Evolutionary conservation across 2,888 invertebrate genomes (phyloP), one percentile per base, ranked within the genome.

Genomic region (Tineola bisselliella): DNA sequence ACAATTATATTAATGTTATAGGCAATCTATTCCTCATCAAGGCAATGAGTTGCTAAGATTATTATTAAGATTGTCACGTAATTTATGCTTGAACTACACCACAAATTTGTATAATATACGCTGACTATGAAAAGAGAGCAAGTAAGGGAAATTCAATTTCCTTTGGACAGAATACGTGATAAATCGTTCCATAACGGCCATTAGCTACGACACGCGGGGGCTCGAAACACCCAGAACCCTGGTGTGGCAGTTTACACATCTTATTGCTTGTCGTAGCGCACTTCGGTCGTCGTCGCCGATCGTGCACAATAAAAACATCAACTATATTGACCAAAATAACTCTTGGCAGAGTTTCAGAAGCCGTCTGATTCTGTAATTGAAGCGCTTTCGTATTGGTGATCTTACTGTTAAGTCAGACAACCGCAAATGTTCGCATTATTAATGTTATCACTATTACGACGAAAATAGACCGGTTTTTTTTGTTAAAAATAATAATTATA

Each of bases 291-390:
- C 74, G 71, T 68, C 74, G 75, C 65, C 70, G 68, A 73, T 74
- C 81, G 82, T 81, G 74, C 77, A 78, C 84, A 86, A 86, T 86
- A 87, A 87, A 87, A 86, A 83, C 87, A 86, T 84, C 87, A 81
- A 79, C 82, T 75, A 76, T 79, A 78, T 81, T 79, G 77, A 86
- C 87, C 79, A 80, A 86, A 87, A 87, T 87, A 87, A 83, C 87
- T 87, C 84, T 86, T 87, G 87, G 87, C 87, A 84, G 69, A 73
- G 74, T 74, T 72, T 76, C 81, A 76, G 71, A 73, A 75, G 73
- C 71, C 76, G 75, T 76, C 76, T 74, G 78, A 79, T 75, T 78
- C 75, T 76, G 76, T 54, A 54, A 54, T 54, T 54, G 25, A 54
- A 54, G 18, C 54, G 54, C 54, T 54, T 54, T 54, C 18, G 11